Evolutionary conservation across 2,888 invertebrate genomes (phyloP), one percentile per base, ranked within the genome.

Genomic region (Lymantria dispar): DNA sequence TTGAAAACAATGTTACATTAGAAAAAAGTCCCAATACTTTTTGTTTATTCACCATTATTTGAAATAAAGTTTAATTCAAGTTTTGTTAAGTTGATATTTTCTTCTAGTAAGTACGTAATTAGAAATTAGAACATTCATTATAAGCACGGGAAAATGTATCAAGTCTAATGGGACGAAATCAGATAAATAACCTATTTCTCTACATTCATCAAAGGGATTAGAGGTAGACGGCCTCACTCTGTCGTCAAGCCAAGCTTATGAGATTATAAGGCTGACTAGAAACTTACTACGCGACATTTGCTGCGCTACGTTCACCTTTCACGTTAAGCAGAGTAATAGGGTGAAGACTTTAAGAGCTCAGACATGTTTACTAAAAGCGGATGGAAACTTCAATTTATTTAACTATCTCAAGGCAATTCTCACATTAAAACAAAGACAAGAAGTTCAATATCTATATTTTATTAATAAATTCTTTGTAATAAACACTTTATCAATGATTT

Each of bases 401-500:
- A n/a, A 38, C 3, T 8, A 38, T 38, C 1, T 38, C 13, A 2
- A n/a, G n/a, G 38, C 1, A 38, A 38, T 11, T n/a, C 1, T 33
- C 33, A 7, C 41, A 65, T 63, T 68, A 52, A 72, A 63, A 72
- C 58, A 49, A 65, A 59, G 31, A 50, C 39, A 43, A 62, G 56
- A 65, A 64, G 64, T 76, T 74, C 66, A 70, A 73, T 74, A 72
- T 64, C 68, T 78, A 70, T 77, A 72, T 78, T 78, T 78, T 81
- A 78, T 80, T 81, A 78, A 76, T 86, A 85, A 87, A 85, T 85
- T 86, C 81, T 83, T 87, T 87, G 82, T 87, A 80, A 80, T 80
- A 87, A 89, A 87, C 87, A 86, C 80, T 74, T 74, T 67, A 56
- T 76, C 68, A 72, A 73, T 76, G 3, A 74, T 73, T 80, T 48